These are phyloP conservation scores for Pholis gunnellus DNA, from an alignment of 2,113 vertebrate species.

Conservation along the genomic window DNA sequence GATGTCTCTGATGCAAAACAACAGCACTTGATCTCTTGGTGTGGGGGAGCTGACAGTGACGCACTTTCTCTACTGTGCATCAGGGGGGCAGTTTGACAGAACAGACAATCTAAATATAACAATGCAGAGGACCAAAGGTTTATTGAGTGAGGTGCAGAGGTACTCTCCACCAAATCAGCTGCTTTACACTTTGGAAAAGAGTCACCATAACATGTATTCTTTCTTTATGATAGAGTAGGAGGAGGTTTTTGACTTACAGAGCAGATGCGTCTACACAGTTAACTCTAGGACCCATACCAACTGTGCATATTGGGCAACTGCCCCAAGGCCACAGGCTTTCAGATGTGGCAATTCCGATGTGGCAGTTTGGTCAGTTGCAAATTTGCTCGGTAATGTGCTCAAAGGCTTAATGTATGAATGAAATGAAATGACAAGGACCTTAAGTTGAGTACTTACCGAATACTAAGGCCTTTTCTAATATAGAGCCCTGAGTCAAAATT, in stretches of 20 bases:
- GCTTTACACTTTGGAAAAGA: neutral
- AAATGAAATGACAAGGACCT: neutral
- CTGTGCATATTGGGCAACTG: neutral
- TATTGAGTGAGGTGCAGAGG: neutral
- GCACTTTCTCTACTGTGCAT: constrained; percentile 44
- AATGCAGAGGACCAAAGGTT: neutral
- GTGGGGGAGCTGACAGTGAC: constrained; percentile 47
- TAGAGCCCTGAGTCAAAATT: neutral
- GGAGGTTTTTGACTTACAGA: neutral
- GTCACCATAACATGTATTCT: neutral
- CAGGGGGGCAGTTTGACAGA: neutral
- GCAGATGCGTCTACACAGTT: too few relatives aligned
- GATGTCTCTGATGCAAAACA: constrained; percentile 57
- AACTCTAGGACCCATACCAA: neutral
- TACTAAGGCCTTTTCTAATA: neutral
- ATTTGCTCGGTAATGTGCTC: neutral
- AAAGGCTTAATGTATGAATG: neutral
- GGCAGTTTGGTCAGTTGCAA: neutral
- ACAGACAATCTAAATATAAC: constrained; percentile 1
- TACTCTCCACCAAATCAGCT: neutral
- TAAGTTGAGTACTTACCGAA: neutral
- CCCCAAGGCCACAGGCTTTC: neutral
- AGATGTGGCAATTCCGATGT: neutral
- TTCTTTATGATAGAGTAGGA: neutral
- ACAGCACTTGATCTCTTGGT: constrained; percentile 49